Conservation (phyloP, 2,113 vertebrate genomes). For the Notothenia rossii region DNA sequence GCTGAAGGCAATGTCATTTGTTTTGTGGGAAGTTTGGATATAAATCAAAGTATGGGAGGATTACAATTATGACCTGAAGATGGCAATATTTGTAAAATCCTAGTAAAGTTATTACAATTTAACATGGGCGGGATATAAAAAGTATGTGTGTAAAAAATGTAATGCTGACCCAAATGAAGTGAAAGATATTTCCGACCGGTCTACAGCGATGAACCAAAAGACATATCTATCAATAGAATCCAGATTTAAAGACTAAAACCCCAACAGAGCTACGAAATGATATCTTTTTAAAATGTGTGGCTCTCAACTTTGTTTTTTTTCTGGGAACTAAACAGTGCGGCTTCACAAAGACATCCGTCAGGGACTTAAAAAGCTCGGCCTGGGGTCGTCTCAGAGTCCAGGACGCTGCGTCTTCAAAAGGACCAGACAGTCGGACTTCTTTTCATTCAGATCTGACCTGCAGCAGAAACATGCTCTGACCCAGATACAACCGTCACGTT, state of each 20-base stretch:
- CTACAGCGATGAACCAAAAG: not conserved
- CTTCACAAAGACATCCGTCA: slow-evolving; percentile 6
- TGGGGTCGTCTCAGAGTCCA: slow-evolving; percentile 1
- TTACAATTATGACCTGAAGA: not conserved
- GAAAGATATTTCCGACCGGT: not conserved
- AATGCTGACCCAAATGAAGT: not conserved
- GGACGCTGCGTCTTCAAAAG: slow-evolving; percentile 36
- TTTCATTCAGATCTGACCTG: slow-evolving; percentile 50
- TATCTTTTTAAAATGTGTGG: not conserved
- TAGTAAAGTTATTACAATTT: not conserved
- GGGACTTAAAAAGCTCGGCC: slow-evolving; percentile 5
- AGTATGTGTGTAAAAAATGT: not conserved
- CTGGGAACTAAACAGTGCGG: not conserved
- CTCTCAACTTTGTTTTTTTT: slow-evolving; percentile 8
- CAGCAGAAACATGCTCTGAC: slow-evolving; percentile 54
- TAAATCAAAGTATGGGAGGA: not conserved
- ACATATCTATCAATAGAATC: too few relatives aligned
- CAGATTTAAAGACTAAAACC: not conserved
- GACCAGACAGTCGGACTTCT: slow-evolving; percentile 27
- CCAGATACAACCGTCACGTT: slow-evolving; percentile 52
- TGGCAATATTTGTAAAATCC: not conserved
- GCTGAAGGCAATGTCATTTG: not conserved
- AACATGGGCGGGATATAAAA: not conserved
- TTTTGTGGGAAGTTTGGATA: not conserved
- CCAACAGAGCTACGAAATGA: not conserved